Conservation (phyloP, 2,113 vertebrate genomes). For the Nibea albiflora region DNA sequence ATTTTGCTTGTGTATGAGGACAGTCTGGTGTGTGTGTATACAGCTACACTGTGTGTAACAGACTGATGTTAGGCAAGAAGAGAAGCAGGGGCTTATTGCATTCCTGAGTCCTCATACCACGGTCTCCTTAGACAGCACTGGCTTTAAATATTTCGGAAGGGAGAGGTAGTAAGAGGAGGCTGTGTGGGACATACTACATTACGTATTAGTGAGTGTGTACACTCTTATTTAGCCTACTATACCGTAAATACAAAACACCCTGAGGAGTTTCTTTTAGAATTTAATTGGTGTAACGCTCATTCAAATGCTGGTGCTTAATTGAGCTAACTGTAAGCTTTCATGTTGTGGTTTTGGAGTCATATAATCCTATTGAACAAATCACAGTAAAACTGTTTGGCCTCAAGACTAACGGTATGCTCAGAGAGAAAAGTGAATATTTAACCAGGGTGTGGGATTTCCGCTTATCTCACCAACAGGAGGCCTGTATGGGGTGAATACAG, state of each 20-base stretch:
- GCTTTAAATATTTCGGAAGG: slow-evolving; percentile 32
- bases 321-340: slow-evolving; percentile 26
- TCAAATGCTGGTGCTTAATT: slow-evolving; percentile 16
- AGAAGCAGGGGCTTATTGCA: slow-evolving; percentile 53
- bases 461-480: slow-evolving; percentile 58
- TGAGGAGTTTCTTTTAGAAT: not conserved
- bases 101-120: slow-evolving; percentile 58
- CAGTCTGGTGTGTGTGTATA: slow-evolving; percentile 21
- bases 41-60: slow-evolving; percentile 19
- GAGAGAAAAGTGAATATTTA: slow-evolving; percentile 70
- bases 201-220: slow-evolving; percentile 35
- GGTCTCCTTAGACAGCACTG: slow-evolving; percentile 28
- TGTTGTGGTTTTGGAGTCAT: slow-evolving; percentile 26
- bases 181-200: slow-evolving; percentile 9
- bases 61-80: slow-evolving; percentile 25
- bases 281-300: not conserved
- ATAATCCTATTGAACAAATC: slow-evolving; percentile 62
- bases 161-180: slow-evolving; percentile 12
- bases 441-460: slow-evolving; percentile 68
- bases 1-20: not conserved
- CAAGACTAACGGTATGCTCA: slow-evolving; percentile 41
- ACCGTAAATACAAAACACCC: slow-evolving; percentile 21
- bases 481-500: slow-evolving; percentile 11
- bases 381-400: slow-evolving; percentile 63
- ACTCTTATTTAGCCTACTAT: slow-evolving; percentile 5